These are phyloP conservation scores for Lottia gigantea DNA, from an alignment of 2,888 invertebrate genomes.

Conservation along the genomic window DNA sequence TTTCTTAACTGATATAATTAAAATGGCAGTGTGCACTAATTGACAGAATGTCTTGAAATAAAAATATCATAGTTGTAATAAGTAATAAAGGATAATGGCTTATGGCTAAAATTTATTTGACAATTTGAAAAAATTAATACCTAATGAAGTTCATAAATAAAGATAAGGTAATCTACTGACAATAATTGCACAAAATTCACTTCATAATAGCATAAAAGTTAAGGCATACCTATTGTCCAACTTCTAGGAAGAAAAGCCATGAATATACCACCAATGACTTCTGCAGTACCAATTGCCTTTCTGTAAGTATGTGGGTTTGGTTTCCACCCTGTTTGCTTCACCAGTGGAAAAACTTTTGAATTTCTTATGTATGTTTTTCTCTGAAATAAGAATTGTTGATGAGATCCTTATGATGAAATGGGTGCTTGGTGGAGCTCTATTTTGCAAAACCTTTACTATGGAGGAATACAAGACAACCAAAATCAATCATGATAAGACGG, in stretches of 20 bases:
- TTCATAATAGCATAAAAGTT: background rate
- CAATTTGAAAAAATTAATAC: background rate
- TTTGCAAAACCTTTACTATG: background rate
- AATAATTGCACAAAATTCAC: background rate
- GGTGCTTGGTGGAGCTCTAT: background rate
- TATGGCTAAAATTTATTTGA: no score
- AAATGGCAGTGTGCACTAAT: background rate
- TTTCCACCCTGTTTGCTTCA: conserved; percentile 62
- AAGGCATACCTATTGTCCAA: conserved; percentile 43
- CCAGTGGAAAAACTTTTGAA: conserved; percentile 66
- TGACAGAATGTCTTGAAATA: no score
- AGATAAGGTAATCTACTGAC: no score
- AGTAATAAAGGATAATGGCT: no score
- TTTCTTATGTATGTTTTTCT: conserved; percentile 65
- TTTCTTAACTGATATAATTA: background rate
- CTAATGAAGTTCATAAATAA: background rate
- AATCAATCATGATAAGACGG: no score
- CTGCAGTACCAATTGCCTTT: conserved; percentile 62
- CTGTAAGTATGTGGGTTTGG: conserved; percentile 66
- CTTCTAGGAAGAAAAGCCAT: conserved; percentile 59
- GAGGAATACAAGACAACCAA: no score
- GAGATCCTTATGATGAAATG: no score
- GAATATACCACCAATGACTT: conserved; percentile 65
- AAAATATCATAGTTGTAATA: conserved; percentile 1
- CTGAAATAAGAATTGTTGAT: conserved; percentile 57